These are phyloP conservation scores for Acleris laterana DNA, from an alignment of 2,888 invertebrate genomes.

Conservation along the genomic window DNA sequence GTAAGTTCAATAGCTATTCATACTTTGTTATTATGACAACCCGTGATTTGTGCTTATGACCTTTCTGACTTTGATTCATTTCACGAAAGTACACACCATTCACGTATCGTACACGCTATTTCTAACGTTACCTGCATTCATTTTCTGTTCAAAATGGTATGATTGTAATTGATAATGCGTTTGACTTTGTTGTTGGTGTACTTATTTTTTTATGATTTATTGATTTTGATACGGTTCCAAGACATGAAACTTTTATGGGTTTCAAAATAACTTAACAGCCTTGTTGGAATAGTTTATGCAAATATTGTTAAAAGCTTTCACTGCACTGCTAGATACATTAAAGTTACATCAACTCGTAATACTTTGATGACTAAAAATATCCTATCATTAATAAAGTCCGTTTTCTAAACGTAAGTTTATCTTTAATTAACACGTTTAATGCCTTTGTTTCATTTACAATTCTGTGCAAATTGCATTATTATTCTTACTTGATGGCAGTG, in stretches of 20 bases:
- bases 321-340: slow-evolving; percentile 8
- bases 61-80: slow-evolving; percentile 46
- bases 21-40: slow-evolving; percentile 34
- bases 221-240: slow-evolving; percentile 38
- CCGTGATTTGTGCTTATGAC: slow-evolving; percentile 42
- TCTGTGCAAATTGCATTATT: no score
- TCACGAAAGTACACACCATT: slow-evolving; percentile 29
- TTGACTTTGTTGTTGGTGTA: slow-evolving; percentile 26
- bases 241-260: slow-evolving; percentile 33
- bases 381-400: no score
- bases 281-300: slow-evolving; percentile 25
- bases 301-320: slow-evolving; percentile 25
- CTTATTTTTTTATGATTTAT: slow-evolving; percentile 38
- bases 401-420: no score
- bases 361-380: neutral
- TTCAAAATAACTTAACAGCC: slow-evolving; percentile 31
- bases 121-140: slow-evolving; percentile 1
- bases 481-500: no score
- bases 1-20: slow-evolving; percentile 36
- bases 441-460: no score
- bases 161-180: slow-evolving; percentile 20
- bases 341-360: neutral
- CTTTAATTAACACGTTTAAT: no score
- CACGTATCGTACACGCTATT: slow-evolving; percentile 5
- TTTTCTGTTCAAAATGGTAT: slow-evolving; percentile 8